Evolutionary conservation across 2,888 invertebrate species (phyloP), one percentile per base, ranked within the genome.

Genomic region (Ophonus ardosiacus): DNA sequence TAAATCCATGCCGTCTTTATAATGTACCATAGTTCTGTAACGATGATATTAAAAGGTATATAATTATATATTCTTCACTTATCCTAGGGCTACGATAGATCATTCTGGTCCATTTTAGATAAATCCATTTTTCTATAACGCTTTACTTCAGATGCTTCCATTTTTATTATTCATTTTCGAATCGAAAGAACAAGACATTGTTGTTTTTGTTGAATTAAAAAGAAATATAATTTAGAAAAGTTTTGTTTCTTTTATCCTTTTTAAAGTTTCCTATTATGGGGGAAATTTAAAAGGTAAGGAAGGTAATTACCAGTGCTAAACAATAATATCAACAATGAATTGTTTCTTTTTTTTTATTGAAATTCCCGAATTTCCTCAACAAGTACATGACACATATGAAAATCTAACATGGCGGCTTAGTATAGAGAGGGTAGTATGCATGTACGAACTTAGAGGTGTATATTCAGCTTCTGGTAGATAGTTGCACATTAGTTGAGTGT

Each of bases 141-240:
- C 59, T 24, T 40, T 57, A 10, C 7, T 51, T 15, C 57, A 59
- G 15, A 79, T 57, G 31, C 80, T 80, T 63, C 40, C 63, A 80
- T 61, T 80, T 80, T 59, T 79, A 24, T 57, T 80, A 61, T 61
- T 38, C 59, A 63, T 40, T 40, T 80, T 80, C 61, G 8, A 51
- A 51, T 80, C 61, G 8, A 51, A 51, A 80, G 51, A 40, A 74
- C 74, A 79, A 80, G 17, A 38, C 10, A 61, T 31, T 80, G 40
- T 80, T 80, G 18, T 59, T 80, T 80, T 80, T 63, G 80, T 80
- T 80, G 63, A 80, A 80, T 80, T 80, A 80, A 80, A 79, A 61
- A 13, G 10, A 51, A 79, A 57, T 80, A 38, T 63, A 76, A 76
- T 76, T 76, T 76, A 56, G 76, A 76, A 51, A 18, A 18, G 18